Evolutionary conservation across 2,888 invertebrate species (phyloP), one percentile per base, ranked within the genome.

Genomic region (Sarcophaga caerulescens): DNA sequence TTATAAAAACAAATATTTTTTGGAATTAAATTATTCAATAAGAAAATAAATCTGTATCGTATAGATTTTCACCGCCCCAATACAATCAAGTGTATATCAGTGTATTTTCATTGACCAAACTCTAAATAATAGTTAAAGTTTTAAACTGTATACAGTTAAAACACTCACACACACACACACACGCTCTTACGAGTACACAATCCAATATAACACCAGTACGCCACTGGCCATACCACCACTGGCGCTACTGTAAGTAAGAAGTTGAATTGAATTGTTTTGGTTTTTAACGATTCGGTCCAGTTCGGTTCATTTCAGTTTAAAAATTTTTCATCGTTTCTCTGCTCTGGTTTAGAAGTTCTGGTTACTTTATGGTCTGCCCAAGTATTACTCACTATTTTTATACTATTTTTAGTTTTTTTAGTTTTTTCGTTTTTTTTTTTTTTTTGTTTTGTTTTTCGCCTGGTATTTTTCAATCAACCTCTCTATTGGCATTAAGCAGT

Each of bases 251-350:
- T n/a, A 23, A 19, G 45, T 65, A 12, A 4, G 21, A 52, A 52
- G 44, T 69, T 66, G 69, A 86, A 84, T 86, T 86, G 80, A 83
- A 84, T 81, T 86, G 81, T 83, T 86, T 81, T 81, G 81, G 80
- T 81, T 79, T 81, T 52, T 52, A 52, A 52, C 52, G 52, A 52
- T 52, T 52, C 5, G 17, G 52, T 52, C 52, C 52, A 76, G 76
- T 83, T 76, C 52, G 84, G 70, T 81, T 81, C 81, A 82, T 77
- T 82, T 77, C 77, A 82, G 76, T 73, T 82, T 71, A 71, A 44
- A n/a, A 70, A 45, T 21, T 57, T 62, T 69, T 68, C 11, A 45
- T 47, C 25, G 52, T 35, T 71, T 52, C 21, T 19, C 6, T 17
- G 45, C 17, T 45, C 6, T 70, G 69, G 59, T 66, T 75, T 69